Conservation (phyloP, 2,888 invertebrate species). For the Drosophila limbata region DNA sequence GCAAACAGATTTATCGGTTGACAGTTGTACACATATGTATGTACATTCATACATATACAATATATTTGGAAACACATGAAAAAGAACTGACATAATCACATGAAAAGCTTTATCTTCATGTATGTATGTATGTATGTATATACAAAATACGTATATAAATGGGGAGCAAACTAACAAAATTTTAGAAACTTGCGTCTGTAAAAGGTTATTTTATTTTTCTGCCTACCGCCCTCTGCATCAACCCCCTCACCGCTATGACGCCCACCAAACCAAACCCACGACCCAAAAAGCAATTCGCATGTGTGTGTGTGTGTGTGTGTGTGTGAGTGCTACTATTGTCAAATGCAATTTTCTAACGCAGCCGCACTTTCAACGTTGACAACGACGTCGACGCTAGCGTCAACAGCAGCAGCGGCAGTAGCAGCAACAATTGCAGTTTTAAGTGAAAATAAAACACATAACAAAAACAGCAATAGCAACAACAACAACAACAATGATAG, state of each 20-base stretch:
- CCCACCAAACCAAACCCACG: conserved; percentile 48
- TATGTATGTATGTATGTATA: background rate
- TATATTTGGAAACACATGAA: conserved; percentile 1
- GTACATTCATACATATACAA: background rate
- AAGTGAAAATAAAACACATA: conserved; percentile 65
- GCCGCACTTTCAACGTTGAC: conserved; percentile 81
- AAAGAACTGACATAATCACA: conserved; percentile 18
- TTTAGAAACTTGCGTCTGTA: conserved; percentile 35
- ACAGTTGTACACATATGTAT: conserved; percentile 6
- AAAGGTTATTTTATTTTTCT: conserved; percentile 23
- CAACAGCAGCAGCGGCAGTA: conserved; percentile 41
- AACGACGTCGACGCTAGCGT: conserved; percentile 40
- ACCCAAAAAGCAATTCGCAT: conserved; percentile 46
- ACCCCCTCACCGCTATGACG: background rate
- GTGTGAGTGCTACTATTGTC: conserved; percentile 59
- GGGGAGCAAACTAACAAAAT: conserved; percentile 7
- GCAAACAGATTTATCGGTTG: conserved; percentile 18
- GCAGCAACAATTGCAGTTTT: conserved; percentile 61
- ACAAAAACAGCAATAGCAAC: conserved; percentile 47
- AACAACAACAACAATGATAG: conserved; percentile 27
- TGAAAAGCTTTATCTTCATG: conserved; percentile 8
- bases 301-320: conserved; percentile 22
- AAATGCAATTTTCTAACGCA: conserved; percentile 84
- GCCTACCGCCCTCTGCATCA: conserved; percentile 1
- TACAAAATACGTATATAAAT: conserved; percentile 12